Percentiles rank a stretch among this genome's conserved stretches.
Evolutionary conservation across 2,113 vertebrate genomes (phyloP).

Genomic region (Vireo altiloquus): DNA sequence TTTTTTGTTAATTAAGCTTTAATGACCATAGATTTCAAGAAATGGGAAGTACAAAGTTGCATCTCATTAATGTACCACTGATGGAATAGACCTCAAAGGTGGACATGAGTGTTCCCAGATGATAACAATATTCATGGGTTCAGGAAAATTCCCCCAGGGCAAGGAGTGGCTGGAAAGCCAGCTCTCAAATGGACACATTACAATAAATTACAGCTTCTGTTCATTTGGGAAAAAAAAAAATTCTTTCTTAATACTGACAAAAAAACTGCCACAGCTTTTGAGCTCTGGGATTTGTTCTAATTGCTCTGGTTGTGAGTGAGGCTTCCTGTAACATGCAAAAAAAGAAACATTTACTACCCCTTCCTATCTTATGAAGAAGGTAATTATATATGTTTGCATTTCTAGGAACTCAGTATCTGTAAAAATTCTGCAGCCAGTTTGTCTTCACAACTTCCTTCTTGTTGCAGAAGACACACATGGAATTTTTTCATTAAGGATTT

Average conservation of each 20-base stretch:
- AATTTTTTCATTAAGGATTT: not conserved
- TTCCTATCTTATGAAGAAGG: not conserved
- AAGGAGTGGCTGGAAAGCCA: not conserved
- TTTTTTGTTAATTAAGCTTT: not conserved
- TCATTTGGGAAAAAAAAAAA: not conserved
- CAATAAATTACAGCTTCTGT: not conserved
- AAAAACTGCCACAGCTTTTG: not conserved
- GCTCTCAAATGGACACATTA: not conserved
- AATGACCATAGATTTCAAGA: not conserved
- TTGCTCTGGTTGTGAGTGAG: not conserved
- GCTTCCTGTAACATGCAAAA: not conserved
- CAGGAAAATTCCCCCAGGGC: not conserved
- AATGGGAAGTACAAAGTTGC: not conserved
- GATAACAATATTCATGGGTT: not conserved
- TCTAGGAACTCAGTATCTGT: not conserved
- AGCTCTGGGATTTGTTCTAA: not conserved
- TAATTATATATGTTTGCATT: not conserved
- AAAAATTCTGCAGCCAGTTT: not conserved
- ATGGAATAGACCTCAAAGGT: not conserved
- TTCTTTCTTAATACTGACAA: not conserved
- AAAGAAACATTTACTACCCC: not conserved
- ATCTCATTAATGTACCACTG: not conserved
- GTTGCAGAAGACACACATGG: not conserved
- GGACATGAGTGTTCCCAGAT: not conserved
- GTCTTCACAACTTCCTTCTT: not conserved